Base-by-base conservation (phyloP, 2,888 invertebrate species). In the Diarsia mendica region DNA sequence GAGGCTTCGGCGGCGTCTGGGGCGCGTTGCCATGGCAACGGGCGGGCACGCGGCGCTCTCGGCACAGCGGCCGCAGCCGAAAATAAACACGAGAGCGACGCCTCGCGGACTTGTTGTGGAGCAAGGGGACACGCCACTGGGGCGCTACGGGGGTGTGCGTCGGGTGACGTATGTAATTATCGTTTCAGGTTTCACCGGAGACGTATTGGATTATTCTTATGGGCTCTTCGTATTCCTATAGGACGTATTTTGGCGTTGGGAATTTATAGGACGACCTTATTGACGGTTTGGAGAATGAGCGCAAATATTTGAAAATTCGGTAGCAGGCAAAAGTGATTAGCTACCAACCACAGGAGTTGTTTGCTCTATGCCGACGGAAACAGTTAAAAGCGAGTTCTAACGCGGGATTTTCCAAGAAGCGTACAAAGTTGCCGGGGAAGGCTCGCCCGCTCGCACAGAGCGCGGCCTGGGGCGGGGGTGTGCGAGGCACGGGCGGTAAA, bases 21-120 rank as follows among this genome's bases (percentile, higher is more conserved):
- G 95, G 95, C 84, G 93, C 93, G 95, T 96, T 91, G 93, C 90
- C 91, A 94, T 94, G 92, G 91, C 90, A 85, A 96, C 95, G 89
- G 88, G 90, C 89, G 90, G 91, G 92, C 93, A 94, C 93, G 93
- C 93, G 90, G 90, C 89, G 88, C 89, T 90, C 90, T 90, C 90
- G 86, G 91, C 92, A 89, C 90, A 91, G 91, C 92, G 91, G 91
- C 92, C 91, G 91, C 90, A 83, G 91, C 95, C 91, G 92, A 95
- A 95, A 95, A 96, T 94, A 96, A 96, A 96, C 95, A 95, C 90
- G 90, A 89, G 89, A 89, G 90, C 86, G 87, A 87, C 87, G 89
- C 88, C 90, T 91, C 90, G 89, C 87, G 85, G 87, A 87, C 87
- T 87, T 87, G 87, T 87, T 83, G 89, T 85, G 87, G 79, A 87